Evolutionary conservation across 2,113 vertebrate genomes (phyloP), one percentile per base, ranked within the genome.

Genomic region (Pomatostomus ruficeps): DNA sequence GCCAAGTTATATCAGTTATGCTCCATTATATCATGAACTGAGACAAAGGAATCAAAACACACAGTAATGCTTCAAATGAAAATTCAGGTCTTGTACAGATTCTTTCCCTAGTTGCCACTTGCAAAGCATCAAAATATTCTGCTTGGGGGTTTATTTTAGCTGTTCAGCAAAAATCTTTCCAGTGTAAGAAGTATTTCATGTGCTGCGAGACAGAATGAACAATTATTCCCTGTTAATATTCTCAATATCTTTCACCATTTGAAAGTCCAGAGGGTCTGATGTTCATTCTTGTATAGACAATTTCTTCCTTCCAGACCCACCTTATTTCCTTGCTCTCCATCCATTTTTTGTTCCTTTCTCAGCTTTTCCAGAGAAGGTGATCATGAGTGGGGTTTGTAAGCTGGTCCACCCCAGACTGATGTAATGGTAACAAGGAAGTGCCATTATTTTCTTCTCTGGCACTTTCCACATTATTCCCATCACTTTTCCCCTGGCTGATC

Each of bases 11-110:
- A 96, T 90, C 92, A 83, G 93, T 94, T 93, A 86, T 91, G 87
- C 92, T 96, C 92, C 89, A 76, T 96, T 95, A 93, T 97, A 91
- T 85, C 75, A 80, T 61, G 63, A 92, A 74, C 79, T 67, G 90
- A 96, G 48, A 59, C 70, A 93, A 96, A 85, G 42, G 40, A 91
- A 91, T 80, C 84, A 85, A 93, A 95, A 95, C 33, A 78, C 3
- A 55, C 49, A 67, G 45, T 46, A 74, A 62, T 59, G 35, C 14
- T 61, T 83, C 78, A 82, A 61, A 43, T 74, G 26, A 58, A 91
- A 92, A 75, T 18, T 24, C 62, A 68, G 20, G 38, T 20, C 28
- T 66, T 54, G 26, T 17, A 66, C 22, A 66, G 48, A 63, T 73
- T 16, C 67, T 63, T 71, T 88, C 88, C 55, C 65, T 35, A 35